Conservation (phyloP, 2,888 invertebrate genomes). For the Imbricaverruca yamaguchii region DNA sequence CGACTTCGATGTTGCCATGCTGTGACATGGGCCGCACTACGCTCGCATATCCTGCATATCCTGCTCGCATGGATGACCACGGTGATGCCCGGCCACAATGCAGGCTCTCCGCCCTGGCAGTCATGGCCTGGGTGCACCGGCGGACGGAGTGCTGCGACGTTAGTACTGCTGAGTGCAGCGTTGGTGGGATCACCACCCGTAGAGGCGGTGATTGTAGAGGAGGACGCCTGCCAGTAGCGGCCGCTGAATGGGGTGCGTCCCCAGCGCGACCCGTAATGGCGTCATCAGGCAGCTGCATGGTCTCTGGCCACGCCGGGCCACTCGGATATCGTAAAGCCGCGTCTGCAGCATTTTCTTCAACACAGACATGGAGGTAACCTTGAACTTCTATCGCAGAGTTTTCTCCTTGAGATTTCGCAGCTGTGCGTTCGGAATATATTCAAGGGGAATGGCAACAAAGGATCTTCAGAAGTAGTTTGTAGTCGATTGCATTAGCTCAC, state of each 20-base stretch:
- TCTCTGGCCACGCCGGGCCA: background rate
- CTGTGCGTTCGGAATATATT: slow-evolving; percentile 11
- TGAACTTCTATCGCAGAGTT: slow-evolving; percentile 25
- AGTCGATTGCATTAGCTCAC: slow-evolving; percentile 25
- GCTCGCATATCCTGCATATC: background rate
- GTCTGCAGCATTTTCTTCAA: slow-evolving; percentile 11
- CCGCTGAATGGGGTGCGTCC: background rate
- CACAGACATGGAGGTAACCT: background rate
- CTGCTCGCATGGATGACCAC: background rate
- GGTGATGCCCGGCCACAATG: background rate
- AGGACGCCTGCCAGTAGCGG: background rate
- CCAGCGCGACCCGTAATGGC: background rate
- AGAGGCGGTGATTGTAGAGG: background rate
- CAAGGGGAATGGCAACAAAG: slow-evolving; percentile 7
- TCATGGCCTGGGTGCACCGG: background rate
- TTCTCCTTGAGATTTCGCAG: slow-evolving; percentile 22
- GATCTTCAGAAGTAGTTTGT: slow-evolving; percentile 26
- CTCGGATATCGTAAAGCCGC: slow-evolving; percentile 22
- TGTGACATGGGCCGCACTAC: background rate
- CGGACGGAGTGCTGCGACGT: background rate
- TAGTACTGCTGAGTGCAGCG: background rate
- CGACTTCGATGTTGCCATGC: no score
- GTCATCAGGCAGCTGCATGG: background rate
- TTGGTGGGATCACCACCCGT: background rate
- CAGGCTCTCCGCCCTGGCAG: no score